Base-by-base conservation (phyloP, 2,888 invertebrate genomes). In the Philereme transversata region DNA sequence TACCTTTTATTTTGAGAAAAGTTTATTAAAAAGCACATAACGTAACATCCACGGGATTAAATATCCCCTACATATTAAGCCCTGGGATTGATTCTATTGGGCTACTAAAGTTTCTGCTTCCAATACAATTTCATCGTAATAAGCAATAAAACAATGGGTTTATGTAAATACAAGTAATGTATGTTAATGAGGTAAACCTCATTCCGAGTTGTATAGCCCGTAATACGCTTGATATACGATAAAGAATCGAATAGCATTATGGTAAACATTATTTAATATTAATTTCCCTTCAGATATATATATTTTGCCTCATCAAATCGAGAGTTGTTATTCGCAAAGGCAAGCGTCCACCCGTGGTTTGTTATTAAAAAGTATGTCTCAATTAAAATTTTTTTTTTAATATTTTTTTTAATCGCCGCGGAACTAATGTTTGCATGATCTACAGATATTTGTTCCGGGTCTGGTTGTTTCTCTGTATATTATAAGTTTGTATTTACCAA, bases 131-230 rank as follows among this genome's bases (percentile, higher is more conserved):
- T 34, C 52, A 57, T 51, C 35, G 57, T 46, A 48, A 48, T 40
- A 53, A 46, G 22, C 52, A 41, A 36, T 62, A 58, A 50, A 50
- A 58, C 62, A 55, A 58, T 56, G 41, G 45, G 52, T 41, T 60
- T 64, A 60, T 60, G 60, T 49, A 51, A 60, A 64, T 60, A 60
- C 35, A 3, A 8, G 57, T 58, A 55, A 62, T 61, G 51, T 68
- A 62, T 64, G 59, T n/a, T 63, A 61, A 68, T 63, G 57, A 58
- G 47, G 34, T 38, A n/a, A 57, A 48, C 38, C 48, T 52, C 48
- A 52, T 52, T 50, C 51, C 49, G 49, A 38, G 5, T 10, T 33
- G 47, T 22, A 53, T 56, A 34, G 11, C 50, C 47, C 53, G 51
- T 53, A 57, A 56, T 41, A 51, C 46, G 57, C 64, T 69, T 60